Evolutionary conservation across 2,113 vertebrate species (phyloP).

Genomic region (Poeciliopsis occidentalis): DNA sequence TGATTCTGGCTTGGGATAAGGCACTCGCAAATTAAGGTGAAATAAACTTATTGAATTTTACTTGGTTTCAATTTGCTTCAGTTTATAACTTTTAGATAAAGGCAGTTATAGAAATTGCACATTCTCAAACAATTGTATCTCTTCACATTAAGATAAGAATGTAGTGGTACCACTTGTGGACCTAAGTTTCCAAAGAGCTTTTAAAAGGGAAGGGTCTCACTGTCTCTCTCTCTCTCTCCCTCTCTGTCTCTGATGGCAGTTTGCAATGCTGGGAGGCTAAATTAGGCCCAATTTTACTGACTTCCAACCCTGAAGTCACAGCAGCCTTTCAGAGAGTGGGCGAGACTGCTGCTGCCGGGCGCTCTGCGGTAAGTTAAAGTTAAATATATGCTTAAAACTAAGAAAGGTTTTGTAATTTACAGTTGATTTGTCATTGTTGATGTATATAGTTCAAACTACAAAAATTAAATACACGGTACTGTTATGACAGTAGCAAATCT

Average conservation of each 20-base stretch:
- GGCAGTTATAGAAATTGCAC: constrained; percentile 3
- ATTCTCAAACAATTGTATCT: not conserved
- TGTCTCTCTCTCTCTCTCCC: constrained; percentile 74
- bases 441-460: not conserved
- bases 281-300: constrained; percentile 76
- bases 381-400: constrained; percentile 22
- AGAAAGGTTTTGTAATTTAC: constrained; percentile 4
- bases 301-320: constrained; percentile 57
- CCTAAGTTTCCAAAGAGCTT: constrained; percentile 72
- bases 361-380: constrained; percentile 43
- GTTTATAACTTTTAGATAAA: constrained; percentile 9
- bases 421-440: not conserved
- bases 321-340: constrained; percentile 48
- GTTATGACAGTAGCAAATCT: not conserved
- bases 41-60: not conserved
- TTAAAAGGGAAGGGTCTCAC: constrained; percentile 80
- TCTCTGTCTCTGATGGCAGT: constrained; percentile 74
- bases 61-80: not conserved
- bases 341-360: constrained; percentile 34
- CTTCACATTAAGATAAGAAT: constrained; percentile 39
- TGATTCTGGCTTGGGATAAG: constrained; percentile 13
- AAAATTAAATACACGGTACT: not conserved
- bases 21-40: constrained; percentile 14
- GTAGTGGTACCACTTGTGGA: constrained; percentile 68
- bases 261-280: constrained; percentile 68